A percentile compares a stretch with the other conserved stretches of the same genome.
These are phyloP conservation scores for Pristiophorus japonicus DNA, from an alignment of 2,113 vertebrate genomes.

Conservation along the genomic window DNA sequence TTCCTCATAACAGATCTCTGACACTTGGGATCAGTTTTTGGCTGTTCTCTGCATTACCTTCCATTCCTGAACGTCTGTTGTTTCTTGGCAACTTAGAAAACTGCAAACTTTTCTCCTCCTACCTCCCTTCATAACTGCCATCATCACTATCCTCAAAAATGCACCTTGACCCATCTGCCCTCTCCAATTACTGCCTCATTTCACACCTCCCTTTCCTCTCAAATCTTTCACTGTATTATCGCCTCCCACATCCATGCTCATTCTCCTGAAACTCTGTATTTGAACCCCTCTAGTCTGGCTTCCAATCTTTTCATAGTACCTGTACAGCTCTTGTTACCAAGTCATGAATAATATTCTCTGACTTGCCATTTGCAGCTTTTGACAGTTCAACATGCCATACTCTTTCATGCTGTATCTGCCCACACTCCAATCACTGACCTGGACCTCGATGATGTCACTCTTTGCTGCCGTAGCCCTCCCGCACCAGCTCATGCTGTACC, in stretches of 20 bases:
- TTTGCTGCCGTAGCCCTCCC: no score
- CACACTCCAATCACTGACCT: no score
- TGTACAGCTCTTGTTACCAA: neutral
- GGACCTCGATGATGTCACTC: no score
- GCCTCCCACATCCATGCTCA: neutral
- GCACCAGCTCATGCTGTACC: no score
- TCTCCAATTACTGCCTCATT: neutral
- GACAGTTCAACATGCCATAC: neutral
- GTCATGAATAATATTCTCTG: neutral
- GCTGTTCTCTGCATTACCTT: neutral
- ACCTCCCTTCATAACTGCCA: neutral
- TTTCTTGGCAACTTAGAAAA: neutral
- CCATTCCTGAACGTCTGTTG: neutral
- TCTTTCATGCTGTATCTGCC: no score
- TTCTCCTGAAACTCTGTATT: neutral
- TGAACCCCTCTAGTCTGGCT: neutral
- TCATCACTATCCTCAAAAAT: neutral
- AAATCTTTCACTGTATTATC: neutral
- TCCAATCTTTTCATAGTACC: neutral
- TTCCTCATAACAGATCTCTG: neutral
- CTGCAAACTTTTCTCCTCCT: neutral
- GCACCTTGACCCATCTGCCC: neutral
- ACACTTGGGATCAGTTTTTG: neutral
- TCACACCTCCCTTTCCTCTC: neutral
- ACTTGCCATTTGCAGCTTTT: neutral